These are phyloP conservation scores for Drosophila anomelani DNA, from an alignment of 2,888 invertebrate species.

Conservation along the genomic window DNA sequence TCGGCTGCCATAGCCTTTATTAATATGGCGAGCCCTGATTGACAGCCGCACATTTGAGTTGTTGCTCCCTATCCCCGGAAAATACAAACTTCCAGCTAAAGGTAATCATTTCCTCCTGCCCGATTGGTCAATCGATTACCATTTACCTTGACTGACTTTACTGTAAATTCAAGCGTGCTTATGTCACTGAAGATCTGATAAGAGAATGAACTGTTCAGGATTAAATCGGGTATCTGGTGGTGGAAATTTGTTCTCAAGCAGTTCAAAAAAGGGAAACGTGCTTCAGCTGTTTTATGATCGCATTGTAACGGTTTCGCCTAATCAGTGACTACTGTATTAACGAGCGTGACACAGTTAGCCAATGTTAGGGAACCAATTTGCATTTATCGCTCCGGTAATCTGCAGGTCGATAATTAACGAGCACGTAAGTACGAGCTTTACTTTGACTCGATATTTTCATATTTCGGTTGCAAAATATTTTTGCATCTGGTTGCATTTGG, in stretches of 20 bases:
- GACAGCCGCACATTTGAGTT: conserved; percentile 39
- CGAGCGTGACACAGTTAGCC: conserved; percentile 27
- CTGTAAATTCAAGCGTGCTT: not conserved
- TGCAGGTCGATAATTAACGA: conserved; percentile 8
- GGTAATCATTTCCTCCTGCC: conserved; percentile 34
- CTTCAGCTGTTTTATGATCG: not conserved
- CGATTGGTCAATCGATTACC: not conserved
- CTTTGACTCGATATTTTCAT: not conserved
- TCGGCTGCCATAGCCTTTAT: conserved; percentile 44
- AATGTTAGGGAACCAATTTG: conserved; percentile 26
- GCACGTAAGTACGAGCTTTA: conserved; percentile 4
- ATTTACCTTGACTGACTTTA: conserved; percentile 9
- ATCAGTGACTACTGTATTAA: conserved; percentile 7
- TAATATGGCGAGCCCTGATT: conserved; percentile 50
- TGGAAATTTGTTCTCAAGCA: not conserved
- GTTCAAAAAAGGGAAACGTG: not conserved
- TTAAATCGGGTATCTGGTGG: not conserved
- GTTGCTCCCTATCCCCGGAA: not conserved
- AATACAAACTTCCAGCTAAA: not conserved
- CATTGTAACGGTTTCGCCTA: not conserved
- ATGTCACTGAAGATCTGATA: not conserved
- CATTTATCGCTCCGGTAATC: conserved; percentile 20
- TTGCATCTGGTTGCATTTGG: not conserved
- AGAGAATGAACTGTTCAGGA: not conserved
- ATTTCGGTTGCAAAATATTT: conserved; percentile 3